Base-by-base conservation (phyloP, 2,888 invertebrate genomes). In the Hipparchia sbordonii region DNA sequence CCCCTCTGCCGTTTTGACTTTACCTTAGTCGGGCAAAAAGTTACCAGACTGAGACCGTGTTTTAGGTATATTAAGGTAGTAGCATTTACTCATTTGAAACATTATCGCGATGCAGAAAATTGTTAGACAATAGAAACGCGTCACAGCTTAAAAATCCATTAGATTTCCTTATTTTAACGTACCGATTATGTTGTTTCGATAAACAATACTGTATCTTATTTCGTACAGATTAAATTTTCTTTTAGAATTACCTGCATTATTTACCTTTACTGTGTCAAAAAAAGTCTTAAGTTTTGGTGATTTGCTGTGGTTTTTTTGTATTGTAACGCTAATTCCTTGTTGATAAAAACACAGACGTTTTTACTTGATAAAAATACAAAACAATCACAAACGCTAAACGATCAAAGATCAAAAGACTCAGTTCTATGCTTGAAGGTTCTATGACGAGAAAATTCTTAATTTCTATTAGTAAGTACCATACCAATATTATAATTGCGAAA, bases 131-230 rank as follows among this genome's bases (percentile, higher is more conserved):
- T 67, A 46, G 66, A 70, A 70, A 48, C 48, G 46, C 66, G 65
- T 54, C 68, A 68, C 60, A 67, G 51, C 68, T 72, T 72, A 62
- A 68, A 62, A 74, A 61, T 68, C 65, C 60, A 45, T 68, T 73
- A 54, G 56, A 69, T 73, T 75, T 75, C 75, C 71, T 68, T 71
- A 66, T 45, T 52, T n/a, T 60, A 48, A 23, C 23, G 51, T 51
- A 8, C 23, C 23, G 33, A 48, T 60, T 68, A 51, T 39, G 0
- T 13, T 52, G 3, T 61, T 48, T 3, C 6, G 39, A 69, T 33
- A 61, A 39, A 61, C 5, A 13, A 69, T 48, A 61, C 39, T 69
- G 13, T 6, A 13, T 57, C 52, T 61, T 52, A 57, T 69, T 61
- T 52, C 51, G n/a, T 52, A 39, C 8, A 2, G 9, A 52, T 61